These are phyloP conservation scores for Zaprionus nigranus DNA, from an alignment of 1,140 invertebrate species.

Conservation along the genomic window DNA sequence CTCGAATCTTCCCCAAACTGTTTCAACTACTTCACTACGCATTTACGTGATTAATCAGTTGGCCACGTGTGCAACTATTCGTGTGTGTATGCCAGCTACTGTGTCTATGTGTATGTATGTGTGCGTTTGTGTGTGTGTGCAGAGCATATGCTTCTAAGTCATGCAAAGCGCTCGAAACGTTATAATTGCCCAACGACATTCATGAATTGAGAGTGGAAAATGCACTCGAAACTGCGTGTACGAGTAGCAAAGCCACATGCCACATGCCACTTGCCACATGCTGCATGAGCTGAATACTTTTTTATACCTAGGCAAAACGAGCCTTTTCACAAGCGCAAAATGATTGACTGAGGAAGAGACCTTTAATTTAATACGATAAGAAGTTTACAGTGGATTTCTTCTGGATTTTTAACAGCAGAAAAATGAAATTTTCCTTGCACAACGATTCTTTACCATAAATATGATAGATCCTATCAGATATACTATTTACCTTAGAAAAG, in stretches of 20 bases:
- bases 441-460: too few relatives aligned
- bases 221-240: constrained; percentile 38
- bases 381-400: too few relatives aligned
- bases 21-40: constrained; percentile 62
- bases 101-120: constrained; percentile 13
- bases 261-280: constrained; percentile 21
- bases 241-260: constrained; percentile 21
- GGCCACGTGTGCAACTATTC: constrained; percentile 63
- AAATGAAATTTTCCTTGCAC: too few relatives aligned
- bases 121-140: constrained; percentile 5
- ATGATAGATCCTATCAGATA: too few relatives aligned
- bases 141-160: constrained; percentile 69
- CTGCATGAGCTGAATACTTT: constrained; percentile 7
- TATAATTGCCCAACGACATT: constrained; percentile 64
- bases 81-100: not conserved
- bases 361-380: not conserved
- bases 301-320: not conserved
- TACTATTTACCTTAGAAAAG: too few relatives aligned
- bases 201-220: constrained; percentile 43
- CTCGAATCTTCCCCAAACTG: constrained; percentile 20
- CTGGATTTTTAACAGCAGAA: too few relatives aligned
- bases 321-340: not conserved
- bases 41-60: constrained; percentile 81
- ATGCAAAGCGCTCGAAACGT: constrained; percentile 68
- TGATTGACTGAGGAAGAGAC: not conserved